Conservation (phyloP, 2,113 vertebrate species). For the Cygnus atratus region DNA sequence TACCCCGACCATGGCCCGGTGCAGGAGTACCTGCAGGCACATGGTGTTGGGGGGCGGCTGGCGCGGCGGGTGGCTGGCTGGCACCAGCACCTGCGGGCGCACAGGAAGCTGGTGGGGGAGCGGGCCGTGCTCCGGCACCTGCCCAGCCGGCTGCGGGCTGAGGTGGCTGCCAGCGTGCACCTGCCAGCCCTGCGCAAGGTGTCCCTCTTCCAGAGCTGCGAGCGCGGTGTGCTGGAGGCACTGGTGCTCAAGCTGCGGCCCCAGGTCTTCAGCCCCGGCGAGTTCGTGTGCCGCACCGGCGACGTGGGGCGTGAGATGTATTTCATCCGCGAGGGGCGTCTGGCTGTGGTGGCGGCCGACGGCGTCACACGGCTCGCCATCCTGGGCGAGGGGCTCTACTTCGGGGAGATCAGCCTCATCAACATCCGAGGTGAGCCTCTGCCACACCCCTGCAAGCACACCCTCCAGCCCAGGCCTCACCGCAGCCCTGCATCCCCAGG, state of each 20-base stretch:
- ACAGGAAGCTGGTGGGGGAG: constrained; percentile 89
- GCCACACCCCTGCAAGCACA: accelerated
- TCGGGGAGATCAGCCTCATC: constrained; percentile 96
- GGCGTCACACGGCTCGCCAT: constrained; percentile 85
- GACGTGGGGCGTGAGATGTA: constrained; percentile 95
- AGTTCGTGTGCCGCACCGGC: constrained; percentile 91
- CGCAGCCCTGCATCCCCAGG: constrained; percentile 55
- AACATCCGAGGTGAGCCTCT: constrained; percentile 85
- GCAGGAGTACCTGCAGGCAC: constrained; percentile 81
- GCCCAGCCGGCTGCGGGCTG: constrained; percentile 81
- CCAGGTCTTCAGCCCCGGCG: constrained; percentile 89
- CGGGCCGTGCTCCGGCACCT: constrained; percentile 81
- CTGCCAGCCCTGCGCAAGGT: constrained; percentile 72
- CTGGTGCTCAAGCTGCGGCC: constrained; percentile 90
- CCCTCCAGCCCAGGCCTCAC: accelerated
- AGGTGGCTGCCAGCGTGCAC: constrained; percentile 75
- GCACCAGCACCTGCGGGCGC: constrained; percentile 90
- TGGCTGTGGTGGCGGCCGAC: constrained; percentile 91
- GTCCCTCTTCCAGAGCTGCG: constrained; percentile 90
- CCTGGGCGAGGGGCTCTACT: constrained; percentile 88
- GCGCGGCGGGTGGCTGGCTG: constrained; percentile 80
- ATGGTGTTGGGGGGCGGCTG: constrained; percentile 71
- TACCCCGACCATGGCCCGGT: constrained; percentile 86
- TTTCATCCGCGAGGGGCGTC: constrained; percentile 89
- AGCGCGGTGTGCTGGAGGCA: constrained; percentile 86